Conservation (phyloP, 2,113 vertebrate species). For the Uria lomvia region DNA sequence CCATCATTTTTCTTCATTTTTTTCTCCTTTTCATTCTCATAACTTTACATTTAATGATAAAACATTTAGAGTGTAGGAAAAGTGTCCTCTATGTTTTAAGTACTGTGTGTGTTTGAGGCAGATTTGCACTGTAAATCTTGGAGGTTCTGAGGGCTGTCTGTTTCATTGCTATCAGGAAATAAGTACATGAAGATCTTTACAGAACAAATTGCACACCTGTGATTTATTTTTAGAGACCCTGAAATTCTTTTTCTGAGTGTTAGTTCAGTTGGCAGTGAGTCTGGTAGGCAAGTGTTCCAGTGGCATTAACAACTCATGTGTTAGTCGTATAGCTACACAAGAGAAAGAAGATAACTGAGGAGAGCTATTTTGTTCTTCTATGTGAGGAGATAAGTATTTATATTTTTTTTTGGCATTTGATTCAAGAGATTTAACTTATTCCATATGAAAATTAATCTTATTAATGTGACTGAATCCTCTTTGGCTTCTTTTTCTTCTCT, state of each 20-base stretch:
- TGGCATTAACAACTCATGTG: not conserved
- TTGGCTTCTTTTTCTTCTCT: not conserved
- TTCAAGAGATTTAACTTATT: not conserved
- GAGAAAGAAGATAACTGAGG: not conserved
- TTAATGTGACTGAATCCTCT: not conserved
- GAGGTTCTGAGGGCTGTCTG: not conserved
- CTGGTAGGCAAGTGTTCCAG: not conserved
- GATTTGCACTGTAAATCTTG: not conserved
- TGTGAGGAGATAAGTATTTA: not conserved
- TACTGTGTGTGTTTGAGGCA: not conserved
- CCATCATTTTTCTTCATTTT: not conserved
- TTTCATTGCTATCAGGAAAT: not conserved
- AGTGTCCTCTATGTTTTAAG: not conserved
- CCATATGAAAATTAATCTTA: not conserved
- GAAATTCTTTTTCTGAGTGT: not conserved
- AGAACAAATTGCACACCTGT: not conserved
- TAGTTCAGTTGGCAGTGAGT: not conserved
- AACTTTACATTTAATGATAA: not conserved
- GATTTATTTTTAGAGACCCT: not conserved
- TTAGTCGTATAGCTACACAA: not conserved
- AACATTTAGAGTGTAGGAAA: not conserved
- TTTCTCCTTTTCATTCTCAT: not conserved
- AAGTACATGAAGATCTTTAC: not conserved
- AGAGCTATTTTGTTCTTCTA: not conserved
- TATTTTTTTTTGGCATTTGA: not conserved